Evolutionary conservation across 37 sponge, comb jelly and placozoan species (phyloP).

Genomic region (Agelas oroides): DNA sequence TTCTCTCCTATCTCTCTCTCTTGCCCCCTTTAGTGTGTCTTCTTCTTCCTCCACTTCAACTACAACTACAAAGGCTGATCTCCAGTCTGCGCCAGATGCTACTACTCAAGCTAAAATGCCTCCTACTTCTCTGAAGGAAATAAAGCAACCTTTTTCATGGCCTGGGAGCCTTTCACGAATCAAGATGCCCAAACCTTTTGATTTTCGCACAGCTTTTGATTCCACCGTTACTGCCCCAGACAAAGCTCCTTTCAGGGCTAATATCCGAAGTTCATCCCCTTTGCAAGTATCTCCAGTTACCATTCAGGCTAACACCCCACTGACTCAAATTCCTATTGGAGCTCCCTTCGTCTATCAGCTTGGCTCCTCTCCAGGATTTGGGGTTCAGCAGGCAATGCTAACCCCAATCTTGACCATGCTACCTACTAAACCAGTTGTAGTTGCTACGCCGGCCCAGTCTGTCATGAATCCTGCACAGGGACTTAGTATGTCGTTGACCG

Average conservation of each 20-base stretch:
- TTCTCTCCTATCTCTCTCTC: conserved; percentile 19
- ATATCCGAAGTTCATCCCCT: background rate
- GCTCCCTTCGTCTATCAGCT: background rate
- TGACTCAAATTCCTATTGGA: background rate
- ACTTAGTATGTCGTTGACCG: too few relatives aligned
- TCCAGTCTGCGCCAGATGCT: conserved; percentile 27
- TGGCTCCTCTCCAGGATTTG: background rate
- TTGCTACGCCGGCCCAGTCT: background rate
- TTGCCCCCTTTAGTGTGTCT: conserved; percentile 8
- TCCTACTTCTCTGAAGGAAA: background rate
- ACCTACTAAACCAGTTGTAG: background rate
- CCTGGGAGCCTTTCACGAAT: background rate
- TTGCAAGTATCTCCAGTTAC: background rate
- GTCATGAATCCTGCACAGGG: too few relatives aligned
- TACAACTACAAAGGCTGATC: conserved; percentile 30
- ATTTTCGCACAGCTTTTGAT: background rate
- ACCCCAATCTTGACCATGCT: conserved; percentile 41
- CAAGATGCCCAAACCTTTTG: background rate
- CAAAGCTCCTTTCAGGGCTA: background rate
- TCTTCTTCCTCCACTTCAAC: conserved; percentile 15
- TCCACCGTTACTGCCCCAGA: background rate
- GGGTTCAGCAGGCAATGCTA: conserved; percentile 18
- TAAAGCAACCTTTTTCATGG: conserved; percentile 5
- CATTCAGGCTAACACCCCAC: too few relatives aligned
- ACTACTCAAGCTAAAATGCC: background rate